Conservation (phyloP, 2,888 invertebrate species). For the Pyrrhosoma nymphula region DNA sequence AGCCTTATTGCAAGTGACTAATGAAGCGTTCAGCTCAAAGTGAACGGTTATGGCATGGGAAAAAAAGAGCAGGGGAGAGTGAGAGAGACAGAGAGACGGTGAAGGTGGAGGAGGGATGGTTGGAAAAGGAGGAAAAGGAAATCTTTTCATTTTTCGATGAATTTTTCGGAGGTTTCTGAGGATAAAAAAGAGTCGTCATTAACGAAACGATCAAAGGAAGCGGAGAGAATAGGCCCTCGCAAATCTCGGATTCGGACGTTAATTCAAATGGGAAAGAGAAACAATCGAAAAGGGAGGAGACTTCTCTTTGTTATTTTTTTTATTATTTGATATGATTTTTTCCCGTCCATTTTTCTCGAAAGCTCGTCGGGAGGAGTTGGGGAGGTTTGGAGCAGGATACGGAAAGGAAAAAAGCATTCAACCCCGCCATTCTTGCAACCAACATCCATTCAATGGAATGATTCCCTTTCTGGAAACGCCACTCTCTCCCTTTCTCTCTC, state of each 20-base stretch:
- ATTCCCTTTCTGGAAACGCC: constrained; percentile 16
- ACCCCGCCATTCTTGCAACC: constrained; percentile 24
- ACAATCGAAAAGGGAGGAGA: not conserved
- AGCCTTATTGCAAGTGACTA: constrained; percentile 68
- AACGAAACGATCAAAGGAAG: constrained; percentile 42
- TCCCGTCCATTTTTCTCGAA: not conserved
- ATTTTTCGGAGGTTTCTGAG: constrained; percentile 19
- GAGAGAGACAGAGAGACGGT: constrained; percentile 40
- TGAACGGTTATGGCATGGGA: not conserved
- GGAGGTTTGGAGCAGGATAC: not conserved
- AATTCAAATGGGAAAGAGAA: constrained; percentile 32
- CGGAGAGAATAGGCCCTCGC: constrained; percentile 11
- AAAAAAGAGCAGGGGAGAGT: not conserved
- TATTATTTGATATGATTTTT: not conserved
- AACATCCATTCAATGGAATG: constrained; percentile 33
- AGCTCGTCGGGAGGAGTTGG: not conserved
- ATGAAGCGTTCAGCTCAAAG: constrained; percentile 62
- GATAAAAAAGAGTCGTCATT: constrained; percentile 49
- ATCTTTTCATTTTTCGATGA: constrained; percentile 26
- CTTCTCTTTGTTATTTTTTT: not conserved
- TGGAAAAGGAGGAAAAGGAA: constrained; percentile 68
- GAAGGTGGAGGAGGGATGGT: constrained; percentile 7
- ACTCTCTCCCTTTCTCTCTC: not conserved
- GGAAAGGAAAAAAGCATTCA: constrained; percentile 42
- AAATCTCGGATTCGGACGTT: constrained; percentile 27